phyloP scores from a whole-genome alignment of 2,797 vertebrate species.

The Choloepus didactylus region DNA sequence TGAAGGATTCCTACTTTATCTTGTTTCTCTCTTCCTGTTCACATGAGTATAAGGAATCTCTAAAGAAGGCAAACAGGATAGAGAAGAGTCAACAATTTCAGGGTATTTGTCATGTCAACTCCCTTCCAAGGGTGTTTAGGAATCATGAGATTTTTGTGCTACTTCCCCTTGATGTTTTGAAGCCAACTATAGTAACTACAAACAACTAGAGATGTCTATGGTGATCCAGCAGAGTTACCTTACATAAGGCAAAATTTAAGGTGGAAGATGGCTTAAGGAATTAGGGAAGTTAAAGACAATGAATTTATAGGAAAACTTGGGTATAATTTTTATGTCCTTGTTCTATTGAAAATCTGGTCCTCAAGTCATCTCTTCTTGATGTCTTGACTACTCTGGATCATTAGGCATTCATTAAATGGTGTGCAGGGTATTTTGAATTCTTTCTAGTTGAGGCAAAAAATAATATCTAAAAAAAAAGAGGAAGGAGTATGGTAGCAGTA shows the following conservation, averaged over 20 bases:
- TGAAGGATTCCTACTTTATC: neutral
- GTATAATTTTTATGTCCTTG: neutral
- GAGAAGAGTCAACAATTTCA: neutral
- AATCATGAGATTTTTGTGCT: neutral
- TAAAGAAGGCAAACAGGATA: neutral
- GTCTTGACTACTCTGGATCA: neutral
- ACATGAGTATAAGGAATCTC: neutral
- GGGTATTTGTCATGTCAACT: neutral
- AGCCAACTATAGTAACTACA: neutral
- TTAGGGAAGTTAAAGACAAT: neutral
- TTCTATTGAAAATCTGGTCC: neutral
- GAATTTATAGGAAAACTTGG: neutral
- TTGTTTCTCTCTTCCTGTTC: slow-evolving; percentile 41
- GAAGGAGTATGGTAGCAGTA: neutral
- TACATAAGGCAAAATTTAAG: neutral
- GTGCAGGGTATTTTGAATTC: slow-evolving; percentile 1
- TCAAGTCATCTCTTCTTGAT: neutral
- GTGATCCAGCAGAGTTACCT: neutral
- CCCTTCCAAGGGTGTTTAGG: neutral
- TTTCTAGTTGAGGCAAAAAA: neutral
- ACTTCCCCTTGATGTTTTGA: neutral
- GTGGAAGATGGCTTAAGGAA: slow-evolving; percentile 34
- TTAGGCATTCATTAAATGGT: neutral
- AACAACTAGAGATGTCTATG: neutral
- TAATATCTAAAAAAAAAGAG: neutral